These are phyloP conservation scores for Noctilio leporinus DNA, from an alignment of 2,113 vertebrate species.

Conservation along the genomic window DNA sequence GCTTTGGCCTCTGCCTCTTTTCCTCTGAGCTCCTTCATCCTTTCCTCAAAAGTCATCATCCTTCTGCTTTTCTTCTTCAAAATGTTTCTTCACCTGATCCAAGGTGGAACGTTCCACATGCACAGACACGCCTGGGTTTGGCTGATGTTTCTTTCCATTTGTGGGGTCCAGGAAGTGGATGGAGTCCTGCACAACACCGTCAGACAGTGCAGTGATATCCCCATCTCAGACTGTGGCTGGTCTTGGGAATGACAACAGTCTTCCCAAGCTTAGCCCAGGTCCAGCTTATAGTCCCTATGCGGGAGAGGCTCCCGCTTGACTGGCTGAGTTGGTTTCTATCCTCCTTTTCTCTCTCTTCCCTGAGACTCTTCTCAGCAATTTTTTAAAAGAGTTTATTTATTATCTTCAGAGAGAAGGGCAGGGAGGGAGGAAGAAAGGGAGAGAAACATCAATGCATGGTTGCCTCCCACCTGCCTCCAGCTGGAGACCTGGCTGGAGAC, in stretches of 20 bases:
- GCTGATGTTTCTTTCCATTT: constrained; percentile 99
- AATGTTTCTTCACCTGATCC: constrained; percentile 97
- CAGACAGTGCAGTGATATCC: constrained; percentile 97
- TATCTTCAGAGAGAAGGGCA: no score
- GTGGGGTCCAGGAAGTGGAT: constrained; percentile 98
- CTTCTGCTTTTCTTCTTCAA: constrained; percentile 98
- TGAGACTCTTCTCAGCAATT: constrained; percentile 91
- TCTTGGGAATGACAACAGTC: no score
- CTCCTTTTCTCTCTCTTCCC: constrained; percentile 92
- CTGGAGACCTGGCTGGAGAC: no score
- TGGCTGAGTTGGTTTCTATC: constrained; percentile 72
- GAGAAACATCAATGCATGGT: no score
- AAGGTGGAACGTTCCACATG: constrained; percentile 94
- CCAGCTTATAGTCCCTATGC: no score
- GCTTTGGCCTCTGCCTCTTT: constrained; percentile 99
- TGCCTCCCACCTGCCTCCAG: no score
- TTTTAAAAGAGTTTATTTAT: no score
- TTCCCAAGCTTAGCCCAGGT: no score
- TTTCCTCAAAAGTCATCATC: constrained; percentile 98
- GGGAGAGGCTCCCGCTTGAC: no score
- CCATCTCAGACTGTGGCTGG: no score
- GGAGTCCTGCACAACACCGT: constrained; percentile 97
- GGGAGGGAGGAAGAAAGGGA: no score
- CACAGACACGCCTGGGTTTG: constrained; percentile 98
- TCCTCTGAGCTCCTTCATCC: constrained; percentile 96